These are phyloP conservation scores for Pteropus alecto DNA, from an alignment of 2,113 vertebrate species.

Conservation along the genomic window DNA sequence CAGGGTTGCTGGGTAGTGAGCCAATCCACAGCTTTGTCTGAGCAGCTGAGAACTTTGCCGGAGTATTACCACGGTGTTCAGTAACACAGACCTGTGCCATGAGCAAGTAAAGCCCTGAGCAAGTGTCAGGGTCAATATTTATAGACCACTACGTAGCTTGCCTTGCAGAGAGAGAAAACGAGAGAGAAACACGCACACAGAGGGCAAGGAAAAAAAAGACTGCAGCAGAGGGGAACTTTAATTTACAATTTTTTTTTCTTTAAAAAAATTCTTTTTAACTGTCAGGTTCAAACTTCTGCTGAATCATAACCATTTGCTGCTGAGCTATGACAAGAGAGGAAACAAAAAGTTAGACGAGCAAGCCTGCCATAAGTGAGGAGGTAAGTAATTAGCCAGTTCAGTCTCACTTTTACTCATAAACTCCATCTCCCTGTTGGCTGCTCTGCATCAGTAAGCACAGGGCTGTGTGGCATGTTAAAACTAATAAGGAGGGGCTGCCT, in stretches of 20 bases:
- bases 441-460: background rate
- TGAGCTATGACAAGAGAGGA: conserved; percentile 64
- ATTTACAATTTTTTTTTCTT: conserved; percentile 53
- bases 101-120: conserved; percentile 75
- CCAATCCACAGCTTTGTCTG: conserved; percentile 81
- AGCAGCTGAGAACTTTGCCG: conserved; percentile 85
- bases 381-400: conserved; percentile 71
- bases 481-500: background rate
- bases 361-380: conserved; percentile 29
- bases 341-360: conserved; percentile 70
- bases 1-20: conserved; percentile 77
- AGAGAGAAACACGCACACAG: background rate
- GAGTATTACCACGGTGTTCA: conserved; percentile 78
- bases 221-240: conserved; percentile 36
- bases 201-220: conserved; percentile 44
- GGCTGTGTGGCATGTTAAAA: rapidly evolving
- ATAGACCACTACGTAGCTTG: conserved; percentile 80
- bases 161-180: conserved; percentile 53
- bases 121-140: conserved; percentile 85
- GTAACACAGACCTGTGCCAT: conserved; percentile 84
- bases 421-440: background rate
- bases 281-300: conserved; percentile 71
- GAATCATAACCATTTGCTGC: conserved; percentile 53
- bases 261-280: conserved; percentile 24
- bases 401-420: background rate